Evolutionary conservation across 2,797 vertebrate genomes (phyloP).

Genomic region (Malurus leucopterus): DNA sequence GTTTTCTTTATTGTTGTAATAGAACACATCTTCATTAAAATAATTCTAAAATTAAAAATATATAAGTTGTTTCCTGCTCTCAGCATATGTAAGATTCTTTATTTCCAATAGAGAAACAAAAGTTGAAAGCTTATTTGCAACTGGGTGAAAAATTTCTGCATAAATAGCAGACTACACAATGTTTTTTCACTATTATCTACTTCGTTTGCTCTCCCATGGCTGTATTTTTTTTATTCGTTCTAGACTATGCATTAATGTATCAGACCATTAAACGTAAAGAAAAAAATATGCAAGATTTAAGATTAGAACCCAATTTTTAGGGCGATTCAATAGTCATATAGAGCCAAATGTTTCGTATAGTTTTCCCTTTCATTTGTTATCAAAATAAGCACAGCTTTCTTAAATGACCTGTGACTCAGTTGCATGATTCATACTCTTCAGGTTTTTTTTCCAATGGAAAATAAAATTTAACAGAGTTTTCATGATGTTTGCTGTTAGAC

Average conservation of each 20-base stretch:
- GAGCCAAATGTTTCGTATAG: not conserved
- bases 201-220: not conserved
- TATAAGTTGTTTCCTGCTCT: not conserved
- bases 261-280: not conserved
- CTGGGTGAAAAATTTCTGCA: not conserved
- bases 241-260: not conserved
- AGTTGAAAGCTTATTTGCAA: not conserved
- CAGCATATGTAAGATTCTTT: not conserved
- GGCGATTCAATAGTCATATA: not conserved
- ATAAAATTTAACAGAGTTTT: not conserved
- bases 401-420: not conserved
- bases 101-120: not conserved
- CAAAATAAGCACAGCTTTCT: not conserved
- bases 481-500: not conserved
- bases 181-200: not conserved
- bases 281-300: not conserved
- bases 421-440: not conserved
- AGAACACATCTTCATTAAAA: not conserved
- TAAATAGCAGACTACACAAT: not conserved
- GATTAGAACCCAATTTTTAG: not conserved
- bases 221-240: not conserved
- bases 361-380: not conserved
- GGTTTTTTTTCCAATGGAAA: not conserved
- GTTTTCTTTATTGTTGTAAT: not conserved
- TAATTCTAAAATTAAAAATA: not conserved